Percentiles rank a stretch among this genome's conserved stretches.
These are phyloP conservation scores for Anomalospiza imberbis DNA, from an alignment of 2,797 vertebrate genomes.

Conservation along the genomic window DNA sequence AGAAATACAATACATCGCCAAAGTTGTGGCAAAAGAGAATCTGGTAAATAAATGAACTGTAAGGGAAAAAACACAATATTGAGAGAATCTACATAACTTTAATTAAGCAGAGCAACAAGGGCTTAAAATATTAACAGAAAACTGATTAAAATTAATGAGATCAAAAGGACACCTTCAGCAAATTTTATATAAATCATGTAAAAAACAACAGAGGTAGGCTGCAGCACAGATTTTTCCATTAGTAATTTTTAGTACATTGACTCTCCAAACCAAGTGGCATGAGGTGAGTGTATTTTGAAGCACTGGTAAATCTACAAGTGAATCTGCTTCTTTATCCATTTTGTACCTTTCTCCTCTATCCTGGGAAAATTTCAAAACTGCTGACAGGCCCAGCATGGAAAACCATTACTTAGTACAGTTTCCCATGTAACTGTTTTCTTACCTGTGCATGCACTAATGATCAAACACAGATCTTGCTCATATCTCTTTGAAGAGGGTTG, in stretches of 20 bases:
- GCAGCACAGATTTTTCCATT: background rate
- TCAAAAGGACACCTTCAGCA: background rate
- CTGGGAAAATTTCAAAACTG: conserved; percentile 39
- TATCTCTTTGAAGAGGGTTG: conserved; percentile 5
- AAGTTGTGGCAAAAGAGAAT: background rate
- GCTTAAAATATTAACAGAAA: background rate
- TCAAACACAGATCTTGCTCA: background rate
- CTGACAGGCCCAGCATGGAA: conserved; percentile 57
- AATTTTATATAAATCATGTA: background rate
- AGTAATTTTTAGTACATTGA: background rate
- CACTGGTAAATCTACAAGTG: background rate
- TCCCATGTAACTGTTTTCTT: conserved; percentile 14
- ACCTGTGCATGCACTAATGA: conserved; percentile 28
- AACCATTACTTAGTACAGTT: background rate
- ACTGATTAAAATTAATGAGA: background rate
- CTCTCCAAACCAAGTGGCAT: background rate
- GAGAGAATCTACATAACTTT: background rate
- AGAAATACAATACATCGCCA: background rate
- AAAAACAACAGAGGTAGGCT: background rate
- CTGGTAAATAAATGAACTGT: background rate
- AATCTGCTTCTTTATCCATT: background rate
- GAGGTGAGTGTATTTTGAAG: background rate
- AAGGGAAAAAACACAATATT: background rate
- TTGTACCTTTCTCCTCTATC: background rate
- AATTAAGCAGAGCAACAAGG: background rate